Base-by-base conservation (phyloP, 2,113 vertebrate genomes). In the Rhipidura dahli region DNA sequence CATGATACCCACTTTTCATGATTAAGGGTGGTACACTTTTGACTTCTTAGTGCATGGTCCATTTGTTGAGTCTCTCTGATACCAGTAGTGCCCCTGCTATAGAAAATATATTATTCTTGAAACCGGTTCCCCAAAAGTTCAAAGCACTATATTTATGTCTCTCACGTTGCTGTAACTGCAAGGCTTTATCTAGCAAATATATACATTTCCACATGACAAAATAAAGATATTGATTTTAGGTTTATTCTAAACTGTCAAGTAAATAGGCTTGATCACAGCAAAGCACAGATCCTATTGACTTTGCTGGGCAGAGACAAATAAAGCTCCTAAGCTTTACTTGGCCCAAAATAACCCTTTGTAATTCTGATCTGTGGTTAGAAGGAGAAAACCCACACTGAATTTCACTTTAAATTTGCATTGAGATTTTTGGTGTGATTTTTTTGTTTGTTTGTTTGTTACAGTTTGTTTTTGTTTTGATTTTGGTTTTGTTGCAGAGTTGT, bases 201-300 rank as follows among this genome's bases (percentile, higher is more conserved):
- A 88, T 77, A 75, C 28, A 51, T 90, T 93, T 93, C 39, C 68
- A 86, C 76, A 87, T 64, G 89, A 56, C 68, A 81, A 33, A 80
- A 86, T 89, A 86, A 95, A 92, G 89, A 66, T 78, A 95, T 59
- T 61, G 75, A 94, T 95, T 90, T 73, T 88, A 86, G 42, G 24
- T 92, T 90, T 93, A 92, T 83, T 89, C 23, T 92, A 66, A 93
- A 94, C 35, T 57, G 68, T 83, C 82, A 93, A 73, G 68, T 90
- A 92, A 96, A 77, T 60, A 73, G 64, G 24, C 50, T 83, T 86
- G 83, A 88, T 92, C 59, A 70, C 68, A 94, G 47, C 47, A 81
- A 73, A 83, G 59, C 14, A 54, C 42, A 89, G 57, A 83, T 65
- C 39, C 30, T 83, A 31, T 87, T 92, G 83, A 86, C 80, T 81